Conservation (phyloP, 2,797 vertebrate species). For the Thunnus albacares region DNA sequence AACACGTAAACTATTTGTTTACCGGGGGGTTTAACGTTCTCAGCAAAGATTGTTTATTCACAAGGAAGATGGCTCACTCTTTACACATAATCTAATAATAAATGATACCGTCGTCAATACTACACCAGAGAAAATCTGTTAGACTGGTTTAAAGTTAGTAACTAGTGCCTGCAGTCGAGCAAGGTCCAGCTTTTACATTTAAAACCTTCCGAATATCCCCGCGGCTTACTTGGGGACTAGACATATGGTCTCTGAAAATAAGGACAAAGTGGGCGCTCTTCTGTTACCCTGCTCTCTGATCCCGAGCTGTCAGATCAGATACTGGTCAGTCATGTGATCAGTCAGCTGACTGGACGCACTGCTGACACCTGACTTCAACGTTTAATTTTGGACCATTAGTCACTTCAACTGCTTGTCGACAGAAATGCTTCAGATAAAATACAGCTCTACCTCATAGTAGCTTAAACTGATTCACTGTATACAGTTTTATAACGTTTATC, state of each 20-base stretch:
- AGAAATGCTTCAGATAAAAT: background rate
- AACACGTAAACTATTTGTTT: constrained; percentile 39
- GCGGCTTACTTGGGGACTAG: fast-evolving
- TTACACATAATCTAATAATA: fast-evolving
- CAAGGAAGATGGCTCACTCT: constrained; percentile 19
- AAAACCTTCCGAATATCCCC: fast-evolving
- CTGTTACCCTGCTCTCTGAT: background rate
- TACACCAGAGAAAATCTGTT: fast-evolving
- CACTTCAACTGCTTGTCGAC: background rate
- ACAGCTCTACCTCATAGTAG: background rate
- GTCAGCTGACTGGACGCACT: constrained; percentile 67
- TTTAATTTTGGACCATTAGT: background rate
- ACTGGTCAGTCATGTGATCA: constrained; percentile 54
- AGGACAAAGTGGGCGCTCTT: background rate
- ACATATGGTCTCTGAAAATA: background rate
- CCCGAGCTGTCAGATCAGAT: background rate
- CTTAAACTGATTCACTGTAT: background rate
- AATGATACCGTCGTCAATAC: background rate
- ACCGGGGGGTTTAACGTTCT: background rate
- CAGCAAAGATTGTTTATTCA: background rate
- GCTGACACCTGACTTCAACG: background rate
- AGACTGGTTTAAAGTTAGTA: background rate
- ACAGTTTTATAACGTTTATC: background rate
- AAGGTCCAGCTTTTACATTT: fast-evolving
- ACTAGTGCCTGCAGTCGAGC: fast-evolving